Evolutionary conservation across 1,140 invertebrate genomes (phyloP).

Genomic region (Rhyacophila brunnea): DNA sequence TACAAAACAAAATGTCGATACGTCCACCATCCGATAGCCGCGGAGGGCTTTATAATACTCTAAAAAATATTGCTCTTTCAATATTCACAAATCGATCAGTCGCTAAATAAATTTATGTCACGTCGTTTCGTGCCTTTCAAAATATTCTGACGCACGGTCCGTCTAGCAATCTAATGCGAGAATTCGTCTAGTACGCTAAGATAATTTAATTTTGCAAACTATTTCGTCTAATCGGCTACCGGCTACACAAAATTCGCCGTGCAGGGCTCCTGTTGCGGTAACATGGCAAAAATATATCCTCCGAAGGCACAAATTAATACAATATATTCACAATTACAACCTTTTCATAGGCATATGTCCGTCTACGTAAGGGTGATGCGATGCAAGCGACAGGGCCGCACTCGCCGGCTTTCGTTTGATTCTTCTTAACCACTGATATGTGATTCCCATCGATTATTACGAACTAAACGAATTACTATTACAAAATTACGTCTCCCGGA

Average conservation of each 20-base stretch:
- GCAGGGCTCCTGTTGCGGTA: slow-evolving; percentile 4
- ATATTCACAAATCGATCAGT: slow-evolving; percentile 26
- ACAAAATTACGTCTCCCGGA: too few relatives aligned
- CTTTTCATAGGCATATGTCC: not conserved
- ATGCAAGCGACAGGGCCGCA: too few relatives aligned
- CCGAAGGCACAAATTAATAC: slow-evolving; percentile 36
- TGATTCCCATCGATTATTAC: too few relatives aligned
- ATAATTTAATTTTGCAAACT: slow-evolving; percentile 20
- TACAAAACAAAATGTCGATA: slow-evolving; percentile 2
- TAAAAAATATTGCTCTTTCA: slow-evolving; percentile 29
- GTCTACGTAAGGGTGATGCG: too few relatives aligned
- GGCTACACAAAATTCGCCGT: slow-evolving; percentile 9
- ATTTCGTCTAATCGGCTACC: slow-evolving; percentile 12
- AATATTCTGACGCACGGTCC: not conserved
- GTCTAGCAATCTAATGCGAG: slow-evolving; percentile 14
- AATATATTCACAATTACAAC: slow-evolving; percentile 32
- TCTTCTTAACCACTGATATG: too few relatives aligned
- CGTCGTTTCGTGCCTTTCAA: slow-evolving; percentile 5
- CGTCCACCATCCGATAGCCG: not conserved
- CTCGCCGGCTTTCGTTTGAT: too few relatives aligned
- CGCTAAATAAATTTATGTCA: slow-evolving; percentile 13
- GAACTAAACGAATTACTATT: too few relatives aligned
- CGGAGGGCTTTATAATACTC: not conserved
- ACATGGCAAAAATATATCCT: slow-evolving; percentile 33
- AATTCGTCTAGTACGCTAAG: not conserved